Conservation (phyloP, 2,797 vertebrate genomes). For the Otolemur crassicaudatus region DNA sequence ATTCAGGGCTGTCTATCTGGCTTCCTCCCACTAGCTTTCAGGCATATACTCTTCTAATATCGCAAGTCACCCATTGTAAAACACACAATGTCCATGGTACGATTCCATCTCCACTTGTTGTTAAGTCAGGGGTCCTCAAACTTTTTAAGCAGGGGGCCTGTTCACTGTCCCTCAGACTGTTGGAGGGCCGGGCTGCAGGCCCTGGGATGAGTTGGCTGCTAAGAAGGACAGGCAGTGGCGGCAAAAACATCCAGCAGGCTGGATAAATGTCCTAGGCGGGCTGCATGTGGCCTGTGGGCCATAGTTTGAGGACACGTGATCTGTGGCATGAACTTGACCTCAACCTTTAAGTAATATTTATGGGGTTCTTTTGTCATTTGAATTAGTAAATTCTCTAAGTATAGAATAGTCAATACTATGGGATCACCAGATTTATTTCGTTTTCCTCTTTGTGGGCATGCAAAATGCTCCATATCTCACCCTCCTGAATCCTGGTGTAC, state of each 20-base stretch:
- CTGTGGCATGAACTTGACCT: not conserved
- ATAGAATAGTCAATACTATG: not conserved
- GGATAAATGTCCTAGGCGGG: too few relatives aligned
- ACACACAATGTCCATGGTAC: not conserved
- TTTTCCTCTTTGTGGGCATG: not conserved
- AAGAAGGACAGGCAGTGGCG: too few relatives aligned
- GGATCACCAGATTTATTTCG: not conserved
- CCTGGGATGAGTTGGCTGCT: too few relatives aligned
- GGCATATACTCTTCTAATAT: not conserved
- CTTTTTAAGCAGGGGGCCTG: too few relatives aligned
- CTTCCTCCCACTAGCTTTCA: not conserved
- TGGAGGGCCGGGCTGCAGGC: too few relatives aligned
- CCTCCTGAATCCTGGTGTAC: not conserved
- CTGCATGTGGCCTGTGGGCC: too few relatives aligned
- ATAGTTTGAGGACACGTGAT: not conserved
- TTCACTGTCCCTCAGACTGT: too few relatives aligned
- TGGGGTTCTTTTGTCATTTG: not conserved
- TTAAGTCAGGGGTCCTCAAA: too few relatives aligned
- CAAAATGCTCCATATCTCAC: not conserved
- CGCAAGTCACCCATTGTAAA: not conserved
- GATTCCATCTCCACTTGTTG: not conserved
- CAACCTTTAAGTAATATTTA: not conserved
- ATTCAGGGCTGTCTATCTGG: not conserved
- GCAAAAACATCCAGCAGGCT: too few relatives aligned
- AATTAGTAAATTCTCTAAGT: conserved; percentile 42